These are phyloP conservation scores for Nephrotoma flavescens DNA, from an alignment of 2,888 invertebrate genomes.

Conservation along the genomic window DNA sequence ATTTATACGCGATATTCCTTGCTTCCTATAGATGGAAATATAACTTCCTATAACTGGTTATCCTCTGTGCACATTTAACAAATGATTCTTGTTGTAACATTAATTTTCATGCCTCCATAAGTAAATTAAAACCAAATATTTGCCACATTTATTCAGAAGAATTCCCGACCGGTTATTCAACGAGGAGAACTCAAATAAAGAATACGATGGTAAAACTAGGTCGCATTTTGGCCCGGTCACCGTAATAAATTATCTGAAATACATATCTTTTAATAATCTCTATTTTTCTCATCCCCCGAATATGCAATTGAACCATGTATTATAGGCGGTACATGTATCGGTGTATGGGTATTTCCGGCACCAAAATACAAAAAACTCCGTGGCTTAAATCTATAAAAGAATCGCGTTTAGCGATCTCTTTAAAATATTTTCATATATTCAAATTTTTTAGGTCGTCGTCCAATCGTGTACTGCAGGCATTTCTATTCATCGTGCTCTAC, in stretches of 20 bases:
- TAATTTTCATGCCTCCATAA: constrained; percentile 78
- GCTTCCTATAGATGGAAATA: constrained; percentile 59
- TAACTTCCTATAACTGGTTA: constrained; percentile 59
- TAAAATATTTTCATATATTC: constrained; percentile 51
- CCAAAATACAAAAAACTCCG: constrained; percentile 77
- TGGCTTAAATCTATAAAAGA: constrained; percentile 47
- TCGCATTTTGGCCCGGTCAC: no score
- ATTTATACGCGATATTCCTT: constrained; percentile 62
- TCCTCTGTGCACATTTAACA: constrained; percentile 63
- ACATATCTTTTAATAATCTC: no score
- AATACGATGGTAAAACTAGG: no score
- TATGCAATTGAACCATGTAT: no score
- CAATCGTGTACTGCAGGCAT: constrained; percentile 53
- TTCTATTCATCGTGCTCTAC: constrained; percentile 51
- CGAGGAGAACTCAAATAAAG: constrained; percentile 60
- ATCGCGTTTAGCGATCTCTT: constrained; percentile 52
- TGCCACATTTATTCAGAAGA: constrained; percentile 59
- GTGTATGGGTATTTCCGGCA: constrained; percentile 64
- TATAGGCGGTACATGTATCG: no score
- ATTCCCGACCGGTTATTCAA: constrained; percentile 49
- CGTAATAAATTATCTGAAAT: no score
- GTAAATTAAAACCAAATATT: constrained; percentile 70
- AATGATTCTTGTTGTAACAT: constrained; percentile 42
- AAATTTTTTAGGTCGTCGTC: constrained; percentile 60
- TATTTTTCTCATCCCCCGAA: no score